These are phyloP conservation scores for Smittia aterrima DNA, from an alignment of 2,888 invertebrate species.

Conservation along the genomic window DNA sequence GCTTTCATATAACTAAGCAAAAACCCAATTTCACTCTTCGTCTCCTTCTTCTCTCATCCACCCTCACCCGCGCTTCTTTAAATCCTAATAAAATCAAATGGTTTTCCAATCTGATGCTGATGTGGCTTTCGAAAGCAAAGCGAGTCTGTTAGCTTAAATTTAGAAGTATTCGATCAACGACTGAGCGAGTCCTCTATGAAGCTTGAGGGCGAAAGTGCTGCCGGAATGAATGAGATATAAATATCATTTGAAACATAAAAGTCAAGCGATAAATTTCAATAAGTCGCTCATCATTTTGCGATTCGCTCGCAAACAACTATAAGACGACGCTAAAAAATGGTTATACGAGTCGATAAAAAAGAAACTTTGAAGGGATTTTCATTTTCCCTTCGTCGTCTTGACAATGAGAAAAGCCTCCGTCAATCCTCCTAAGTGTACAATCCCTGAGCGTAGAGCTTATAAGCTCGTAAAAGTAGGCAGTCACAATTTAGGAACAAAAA, in stretches of 20 bases:
- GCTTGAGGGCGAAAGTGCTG: not conserved
- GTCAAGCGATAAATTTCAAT: conserved; percentile 31
- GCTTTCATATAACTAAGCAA: not conserved
- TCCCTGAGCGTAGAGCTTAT: not conserved
- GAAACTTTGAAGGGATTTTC: not conserved
- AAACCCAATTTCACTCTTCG: conserved; percentile 26
- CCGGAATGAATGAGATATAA: conserved; percentile 26
- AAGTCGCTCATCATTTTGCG: conserved; percentile 35
- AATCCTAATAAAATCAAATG: conserved; percentile 31
- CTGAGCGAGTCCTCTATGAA: not conserved
- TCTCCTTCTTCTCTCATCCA: not conserved
- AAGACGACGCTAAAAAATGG: not conserved
- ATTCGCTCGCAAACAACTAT: not conserved
- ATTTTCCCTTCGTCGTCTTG: not conserved
- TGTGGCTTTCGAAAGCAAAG: not conserved
- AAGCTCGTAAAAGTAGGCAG: not conserved
- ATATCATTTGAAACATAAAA: conserved; percentile 14
- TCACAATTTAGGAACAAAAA: not conserved
- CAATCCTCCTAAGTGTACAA: not conserved
- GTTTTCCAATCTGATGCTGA: conserved; percentile 15
- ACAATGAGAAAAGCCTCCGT: not conserved
- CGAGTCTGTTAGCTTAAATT: not conserved
- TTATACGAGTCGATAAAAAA: not conserved
- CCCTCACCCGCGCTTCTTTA: not conserved
- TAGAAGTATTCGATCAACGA: not conserved